Evolutionary conservation across 2,113 vertebrate genomes (phyloP).

Genomic region (Otocyon megalotis): DNA sequence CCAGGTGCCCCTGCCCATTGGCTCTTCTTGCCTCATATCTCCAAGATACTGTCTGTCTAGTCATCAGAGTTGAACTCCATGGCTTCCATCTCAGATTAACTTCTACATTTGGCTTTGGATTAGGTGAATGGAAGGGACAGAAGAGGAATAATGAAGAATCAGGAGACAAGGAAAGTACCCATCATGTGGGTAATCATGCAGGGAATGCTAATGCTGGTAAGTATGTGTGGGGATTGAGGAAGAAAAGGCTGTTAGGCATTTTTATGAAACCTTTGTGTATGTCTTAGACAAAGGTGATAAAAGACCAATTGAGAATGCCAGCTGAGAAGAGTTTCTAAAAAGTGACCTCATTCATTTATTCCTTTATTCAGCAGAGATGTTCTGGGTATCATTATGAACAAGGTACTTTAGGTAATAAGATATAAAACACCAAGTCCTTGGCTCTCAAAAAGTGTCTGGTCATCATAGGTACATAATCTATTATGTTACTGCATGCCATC

Average conservation of each 20-base stretch:
- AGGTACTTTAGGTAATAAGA: neutral
- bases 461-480: neutral
- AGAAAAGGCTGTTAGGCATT: neutral
- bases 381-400: neutral
- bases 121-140: neutral
- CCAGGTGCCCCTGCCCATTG: neutral
- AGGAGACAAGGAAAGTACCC: neutral
- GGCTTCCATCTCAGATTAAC: neutral
- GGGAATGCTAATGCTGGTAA: neutral
- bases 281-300: neutral
- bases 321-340: slow-evolving; percentile 32
- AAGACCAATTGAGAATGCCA: neutral
- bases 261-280: neutral
- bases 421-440: neutral
- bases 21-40: neutral
- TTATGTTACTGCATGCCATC: neutral
- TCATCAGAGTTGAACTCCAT: neutral
- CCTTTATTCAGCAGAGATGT: slow-evolving; percentile 17
- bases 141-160: neutral
- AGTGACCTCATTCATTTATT: slow-evolving; percentile 6
- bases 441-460: neutral
- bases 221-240: neutral
- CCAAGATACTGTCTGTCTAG: neutral
- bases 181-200: neutral
- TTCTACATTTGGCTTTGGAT: neutral